Evolutionary conservation across 2,888 invertebrate genomes (phyloP).

Genomic region (Minunthozetes semirufus): DNA sequence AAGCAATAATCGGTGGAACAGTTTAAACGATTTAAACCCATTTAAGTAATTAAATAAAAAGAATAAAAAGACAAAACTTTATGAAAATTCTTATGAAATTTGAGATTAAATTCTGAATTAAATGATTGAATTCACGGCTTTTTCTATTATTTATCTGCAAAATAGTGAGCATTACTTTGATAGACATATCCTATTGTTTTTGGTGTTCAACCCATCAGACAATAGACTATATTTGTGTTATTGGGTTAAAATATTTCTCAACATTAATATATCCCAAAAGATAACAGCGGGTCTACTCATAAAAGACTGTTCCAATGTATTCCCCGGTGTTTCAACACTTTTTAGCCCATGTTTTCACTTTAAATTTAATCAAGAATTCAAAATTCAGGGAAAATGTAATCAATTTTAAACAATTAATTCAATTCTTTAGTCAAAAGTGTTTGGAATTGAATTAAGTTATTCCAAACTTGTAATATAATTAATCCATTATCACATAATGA

Average conservation of each 20-base stretch:
- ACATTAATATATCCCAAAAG: not conserved
- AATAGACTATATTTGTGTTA: constrained; percentile 6
- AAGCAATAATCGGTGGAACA: no score
- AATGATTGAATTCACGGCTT: no score
- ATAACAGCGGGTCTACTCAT: not conserved
- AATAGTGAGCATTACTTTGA: no score
- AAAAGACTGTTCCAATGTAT: not conserved
- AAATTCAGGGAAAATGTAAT: not conserved
- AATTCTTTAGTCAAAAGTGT: no score
- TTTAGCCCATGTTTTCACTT: not conserved
- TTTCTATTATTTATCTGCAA: no score
- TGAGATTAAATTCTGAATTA: no score
- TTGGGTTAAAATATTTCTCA: not conserved
- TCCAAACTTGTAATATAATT: not conserved
- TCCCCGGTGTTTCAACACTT: not conserved
- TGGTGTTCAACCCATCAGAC: not conserved
- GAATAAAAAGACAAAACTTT: no score
- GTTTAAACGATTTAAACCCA: no score
- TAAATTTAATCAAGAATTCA: not conserved
- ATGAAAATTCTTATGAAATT: no score
- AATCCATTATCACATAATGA: no score
- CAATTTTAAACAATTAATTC: not conserved
- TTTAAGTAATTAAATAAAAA: no score
- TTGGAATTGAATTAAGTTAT: not conserved
- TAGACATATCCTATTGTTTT: no score